Percentiles rank a stretch among this genome's conserved stretches.
Conservation (phyloP, 2,888 invertebrate species). For the Orthosia cruda region DNA sequence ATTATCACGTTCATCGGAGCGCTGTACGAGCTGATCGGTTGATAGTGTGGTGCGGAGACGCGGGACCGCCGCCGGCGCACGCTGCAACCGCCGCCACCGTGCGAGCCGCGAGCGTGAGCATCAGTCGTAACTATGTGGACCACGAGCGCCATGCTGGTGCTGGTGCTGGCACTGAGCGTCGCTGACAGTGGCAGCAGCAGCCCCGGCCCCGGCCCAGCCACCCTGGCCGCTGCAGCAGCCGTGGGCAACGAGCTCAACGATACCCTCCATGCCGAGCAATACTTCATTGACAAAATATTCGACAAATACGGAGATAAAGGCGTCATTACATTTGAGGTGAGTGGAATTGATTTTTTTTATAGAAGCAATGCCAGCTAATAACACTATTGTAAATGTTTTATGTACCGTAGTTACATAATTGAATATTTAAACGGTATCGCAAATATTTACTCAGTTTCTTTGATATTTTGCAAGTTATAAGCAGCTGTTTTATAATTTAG, state of each 20-base stretch:
- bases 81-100: constrained; percentile 55
- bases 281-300: constrained; percentile 91
- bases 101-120: constrained; percentile 73
- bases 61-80: constrained; percentile 73
- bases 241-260: constrained; percentile 73
- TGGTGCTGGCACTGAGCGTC: constrained; percentile 76
- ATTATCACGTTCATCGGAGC: constrained; percentile 79
- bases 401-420: constrained; percentile 29
- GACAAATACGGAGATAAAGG: constrained; percentile 92
- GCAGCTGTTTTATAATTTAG: constrained; percentile 13
- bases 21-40: constrained; percentile 78
- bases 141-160: constrained; percentile 81
- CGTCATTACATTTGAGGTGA: constrained; percentile 91
- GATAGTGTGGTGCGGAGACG: constrained; percentile 84
- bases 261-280: constrained; percentile 84
- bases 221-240: constrained; percentile 69
- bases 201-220: constrained; percentile 78
- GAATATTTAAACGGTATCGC: constrained; percentile 18
- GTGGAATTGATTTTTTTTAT: constrained; percentile 63
- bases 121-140: constrained; percentile 86
- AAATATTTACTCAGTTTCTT: constrained; percentile 16
- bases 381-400: constrained; percentile 20
- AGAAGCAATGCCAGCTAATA: background rate
- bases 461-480: constrained; percentile 17
- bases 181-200: constrained; percentile 69